phyloP scores from a whole-genome alignment of 2,797 vertebrate species.

The Cossypha polioptera region DNA sequence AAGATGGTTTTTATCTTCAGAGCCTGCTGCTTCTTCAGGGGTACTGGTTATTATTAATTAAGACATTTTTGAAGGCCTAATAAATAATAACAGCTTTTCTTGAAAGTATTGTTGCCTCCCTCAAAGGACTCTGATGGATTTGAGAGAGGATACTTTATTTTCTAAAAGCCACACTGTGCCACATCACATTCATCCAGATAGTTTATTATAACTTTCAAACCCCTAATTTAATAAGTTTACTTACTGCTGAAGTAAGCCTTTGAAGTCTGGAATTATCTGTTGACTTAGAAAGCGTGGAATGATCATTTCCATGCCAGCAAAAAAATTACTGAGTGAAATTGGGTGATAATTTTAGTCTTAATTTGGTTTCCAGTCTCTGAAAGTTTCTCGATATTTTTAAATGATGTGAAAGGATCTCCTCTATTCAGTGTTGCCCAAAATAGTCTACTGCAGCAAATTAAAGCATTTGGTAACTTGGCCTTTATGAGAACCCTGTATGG shows the following conservation, averaged over 20 bases:
- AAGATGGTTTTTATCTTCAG: neutral
- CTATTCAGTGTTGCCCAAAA: neutral
- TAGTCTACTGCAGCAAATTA: neutral
- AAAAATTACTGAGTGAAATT: slow-evolving; percentile 34
- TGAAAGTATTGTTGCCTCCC: neutral
- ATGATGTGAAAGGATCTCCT: neutral
- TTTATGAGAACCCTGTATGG: neutral
- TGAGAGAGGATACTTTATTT: slow-evolving; percentile 2
- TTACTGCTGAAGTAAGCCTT: slow-evolving; percentile 38
- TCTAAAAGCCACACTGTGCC: neutral
- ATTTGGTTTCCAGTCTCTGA: slow-evolving; percentile 35
- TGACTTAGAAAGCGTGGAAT: neutral
- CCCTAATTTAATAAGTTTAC: slow-evolving; percentile 53
- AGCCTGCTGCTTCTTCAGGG: slow-evolving; percentile 42
- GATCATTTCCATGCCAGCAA: slow-evolving; percentile 40
- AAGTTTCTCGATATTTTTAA: slow-evolving; percentile 22
- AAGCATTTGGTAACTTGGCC: neutral
- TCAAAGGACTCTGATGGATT: neutral
- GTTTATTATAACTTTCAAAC: slow-evolving; percentile 40
- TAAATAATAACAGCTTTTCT: slow-evolving; percentile 29
- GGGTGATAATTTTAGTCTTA: slow-evolving; percentile 30
- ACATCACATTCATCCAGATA: neutral
- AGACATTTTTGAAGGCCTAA: slow-evolving; percentile 25
- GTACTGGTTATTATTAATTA: slow-evolving; percentile 45
- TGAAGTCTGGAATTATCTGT: slow-evolving; percentile 40